A percentile compares a stretch with the other conserved stretches of the same genome.
These are phyloP conservation scores for Myrmophylax atrothorax DNA, from an alignment of 2,113 vertebrate species.

Conservation along the genomic window DNA sequence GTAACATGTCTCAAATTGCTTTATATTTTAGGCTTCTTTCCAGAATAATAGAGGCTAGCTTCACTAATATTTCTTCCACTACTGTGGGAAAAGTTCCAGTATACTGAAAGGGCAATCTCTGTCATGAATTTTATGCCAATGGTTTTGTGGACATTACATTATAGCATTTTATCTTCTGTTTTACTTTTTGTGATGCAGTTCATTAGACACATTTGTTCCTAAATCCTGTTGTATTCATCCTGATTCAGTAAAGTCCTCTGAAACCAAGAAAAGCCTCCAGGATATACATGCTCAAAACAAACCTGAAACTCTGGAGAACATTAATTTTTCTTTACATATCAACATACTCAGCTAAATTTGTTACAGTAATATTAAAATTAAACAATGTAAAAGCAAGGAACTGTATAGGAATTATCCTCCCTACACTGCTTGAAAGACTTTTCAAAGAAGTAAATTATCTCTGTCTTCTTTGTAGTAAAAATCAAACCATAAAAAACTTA, in stretches of 20 bases:
- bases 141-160: not conserved
- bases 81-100: not conserved
- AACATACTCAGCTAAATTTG: conserved; percentile 43
- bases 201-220: conserved; percentile 45
- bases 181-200: conserved; percentile 20
- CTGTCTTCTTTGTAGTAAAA: not conserved
- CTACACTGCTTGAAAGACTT: not conserved
- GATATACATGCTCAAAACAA: conserved; percentile 28
- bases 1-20: not conserved
- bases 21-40: not conserved
- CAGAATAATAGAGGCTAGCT: not conserved
- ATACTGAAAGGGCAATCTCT: not conserved
- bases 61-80: not conserved
- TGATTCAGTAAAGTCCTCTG: conserved; percentile 23
- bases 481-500: not conserved
- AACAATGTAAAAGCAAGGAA: conserved; percentile 8
- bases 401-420: not conserved
- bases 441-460: conserved; percentile 44
- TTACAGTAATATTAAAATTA: conserved; percentile 50
- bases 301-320: not conserved
- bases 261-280: conserved; percentile 24
- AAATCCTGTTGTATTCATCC: not conserved
- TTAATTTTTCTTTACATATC: conserved; percentile 38
- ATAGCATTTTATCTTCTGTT: conserved; percentile 30
- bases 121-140: not conserved